A percentile compares a stretch with the other conserved stretches of the same genome.
Evolutionary conservation across 2,888 invertebrate genomes (phyloP).

Genomic region (Chymomyza fuscimana): DNA sequence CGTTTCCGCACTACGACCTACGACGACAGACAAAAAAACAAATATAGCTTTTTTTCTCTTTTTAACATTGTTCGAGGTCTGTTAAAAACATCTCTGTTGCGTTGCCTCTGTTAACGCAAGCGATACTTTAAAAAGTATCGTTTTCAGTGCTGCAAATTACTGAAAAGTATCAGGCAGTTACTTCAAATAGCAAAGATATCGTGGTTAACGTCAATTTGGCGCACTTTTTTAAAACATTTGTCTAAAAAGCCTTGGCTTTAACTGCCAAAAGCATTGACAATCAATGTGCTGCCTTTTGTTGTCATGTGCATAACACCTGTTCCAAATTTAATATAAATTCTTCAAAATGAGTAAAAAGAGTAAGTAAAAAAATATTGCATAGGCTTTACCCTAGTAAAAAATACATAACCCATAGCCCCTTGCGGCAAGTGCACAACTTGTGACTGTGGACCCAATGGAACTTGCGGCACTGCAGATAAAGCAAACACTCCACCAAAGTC

Average conservation of each 20-base stretch:
- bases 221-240: too few species aligned
- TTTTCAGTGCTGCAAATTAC: neutral
- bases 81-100: too few species aligned
- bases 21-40: too few species aligned
- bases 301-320: neutral
- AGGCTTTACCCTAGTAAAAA: neutral
- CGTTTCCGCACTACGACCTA: too few species aligned
- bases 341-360: neutral
- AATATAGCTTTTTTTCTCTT: too few species aligned
- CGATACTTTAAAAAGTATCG: neutral
- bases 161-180: neutral
- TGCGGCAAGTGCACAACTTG: neutral
- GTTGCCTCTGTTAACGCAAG: too few species aligned
- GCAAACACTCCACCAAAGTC: neutral
- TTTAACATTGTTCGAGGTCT: too few species aligned
- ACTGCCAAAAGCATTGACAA: neutral
- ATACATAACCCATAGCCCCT: neutral
- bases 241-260: neutral
- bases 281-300: neutral
- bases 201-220: too few species aligned
- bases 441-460: neutral
- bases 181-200: neutral
- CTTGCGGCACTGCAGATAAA: too few species aligned
- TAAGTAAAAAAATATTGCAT: neutral
- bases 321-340: neutral